These are phyloP conservation scores for Cheilosia vulpina DNA, from an alignment of 2,888 invertebrate species.

Conservation along the genomic window DNA sequence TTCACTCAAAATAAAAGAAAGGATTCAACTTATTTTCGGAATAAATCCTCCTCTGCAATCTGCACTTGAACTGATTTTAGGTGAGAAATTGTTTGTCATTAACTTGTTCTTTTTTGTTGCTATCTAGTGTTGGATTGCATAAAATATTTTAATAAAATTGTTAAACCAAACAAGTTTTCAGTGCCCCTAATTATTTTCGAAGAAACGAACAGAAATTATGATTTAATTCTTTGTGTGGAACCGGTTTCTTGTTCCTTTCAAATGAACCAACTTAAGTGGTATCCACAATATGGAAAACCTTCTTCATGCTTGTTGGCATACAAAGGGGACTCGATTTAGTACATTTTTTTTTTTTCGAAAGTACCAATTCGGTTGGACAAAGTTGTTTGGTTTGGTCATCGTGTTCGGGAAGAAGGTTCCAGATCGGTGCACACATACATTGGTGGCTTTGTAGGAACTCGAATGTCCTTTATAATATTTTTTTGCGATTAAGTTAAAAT, in stretches of 20 bases:
- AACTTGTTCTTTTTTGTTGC: neutral
- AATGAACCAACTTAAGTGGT: constrained; percentile 31
- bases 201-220: constrained; percentile 50
- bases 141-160: neutral
- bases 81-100: constrained; percentile 16
- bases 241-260: constrained; percentile 52
- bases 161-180: neutral
- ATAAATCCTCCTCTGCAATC: constrained; percentile 24
- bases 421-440: too few relatives aligned
- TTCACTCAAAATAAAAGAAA: neutral
- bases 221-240: constrained; percentile 59
- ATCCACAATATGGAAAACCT: constrained; percentile 46
- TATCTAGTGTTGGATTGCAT: neutral
- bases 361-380: neutral
- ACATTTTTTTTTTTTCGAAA: constrained; percentile 10
- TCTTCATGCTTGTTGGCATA: constrained; percentile 42
- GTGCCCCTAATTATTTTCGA: constrained; percentile 37
- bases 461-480: too few relatives aligned
- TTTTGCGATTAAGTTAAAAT: too few relatives aligned
- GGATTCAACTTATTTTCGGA: constrained; percentile 46
- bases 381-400: neutral
- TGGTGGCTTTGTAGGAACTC: neutral
- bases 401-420: neutral
- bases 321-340: constrained; percentile 32
- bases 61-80: constrained; percentile 3